phyloP scores from a whole-genome alignment of 2,797 vertebrate species.

The Sebastes minor region DNA sequence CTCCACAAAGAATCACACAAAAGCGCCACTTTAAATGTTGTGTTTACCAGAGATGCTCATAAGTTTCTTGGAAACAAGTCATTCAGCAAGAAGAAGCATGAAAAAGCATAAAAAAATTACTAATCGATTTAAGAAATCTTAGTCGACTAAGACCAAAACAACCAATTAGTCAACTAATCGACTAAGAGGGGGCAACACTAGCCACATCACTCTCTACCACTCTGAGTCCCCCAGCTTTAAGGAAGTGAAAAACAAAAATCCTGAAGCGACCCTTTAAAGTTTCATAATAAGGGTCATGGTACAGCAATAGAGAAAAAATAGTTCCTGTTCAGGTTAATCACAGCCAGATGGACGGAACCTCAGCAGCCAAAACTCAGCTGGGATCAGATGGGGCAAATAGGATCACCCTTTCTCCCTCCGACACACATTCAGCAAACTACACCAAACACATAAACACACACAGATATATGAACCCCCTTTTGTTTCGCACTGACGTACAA shows the following conservation, averaged over 20 bases:
- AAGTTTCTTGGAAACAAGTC: too few relatives aligned
- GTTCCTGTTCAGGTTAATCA: slow-evolving; percentile 54
- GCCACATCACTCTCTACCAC: too few relatives aligned
- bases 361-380: slow-evolving; percentile 39
- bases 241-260: slow-evolving; percentile 5
- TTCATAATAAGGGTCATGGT: neutral
- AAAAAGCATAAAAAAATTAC: too few relatives aligned
- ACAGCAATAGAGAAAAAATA: slow-evolving; percentile 2
- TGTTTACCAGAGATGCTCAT: too few relatives aligned
- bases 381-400: slow-evolving; percentile 38
- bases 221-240: neutral
- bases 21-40: too few relatives aligned
- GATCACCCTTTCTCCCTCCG: neutral
- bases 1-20: too few relatives aligned
- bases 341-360: slow-evolving; percentile 59
- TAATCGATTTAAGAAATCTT: too few relatives aligned
- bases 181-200: too few relatives aligned
- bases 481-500: slow-evolving; percentile 2
- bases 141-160: too few relatives aligned
- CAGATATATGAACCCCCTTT: slow-evolving; percentile 4
- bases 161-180: too few relatives aligned
- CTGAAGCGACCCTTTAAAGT: slow-evolving; percentile 10
- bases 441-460: slow-evolving; percentile 15
- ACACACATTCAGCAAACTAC: neutral
- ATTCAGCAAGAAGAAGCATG: too few relatives aligned